Evolutionary conservation across 2,888 invertebrate genomes (phyloP).

Genomic region (Trypoxylon attenuatum): DNA sequence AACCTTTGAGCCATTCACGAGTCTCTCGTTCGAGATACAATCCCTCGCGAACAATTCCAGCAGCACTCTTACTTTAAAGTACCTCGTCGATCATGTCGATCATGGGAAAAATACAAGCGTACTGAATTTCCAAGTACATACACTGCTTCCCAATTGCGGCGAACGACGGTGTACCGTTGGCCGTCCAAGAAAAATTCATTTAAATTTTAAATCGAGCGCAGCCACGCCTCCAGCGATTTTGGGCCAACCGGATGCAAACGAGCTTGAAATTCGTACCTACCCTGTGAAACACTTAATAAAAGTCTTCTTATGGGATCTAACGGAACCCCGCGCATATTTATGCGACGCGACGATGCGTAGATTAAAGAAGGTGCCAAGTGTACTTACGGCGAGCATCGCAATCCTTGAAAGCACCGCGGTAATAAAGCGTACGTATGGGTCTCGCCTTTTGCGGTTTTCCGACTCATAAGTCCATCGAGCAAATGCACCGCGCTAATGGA

Average conservation of each 20-base stretch:
- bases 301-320: too few species aligned
- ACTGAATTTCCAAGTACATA: too few species aligned
- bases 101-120: too few species aligned
- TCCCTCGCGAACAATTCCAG: too few species aligned
- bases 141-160: too few species aligned
- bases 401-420: constrained; percentile 33
- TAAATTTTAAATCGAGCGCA: constrained; percentile 3
- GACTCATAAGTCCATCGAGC: constrained; percentile 5
- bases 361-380: constrained; percentile 40
- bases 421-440: constrained; percentile 30
- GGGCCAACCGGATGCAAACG: not conserved
- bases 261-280: not conserved
- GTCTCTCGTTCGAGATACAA: too few species aligned
- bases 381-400: constrained; percentile 44
- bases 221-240: not conserved
- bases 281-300: too few species aligned
- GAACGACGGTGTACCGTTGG: not conserved
- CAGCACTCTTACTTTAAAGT: too few species aligned
- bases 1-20: too few species aligned
- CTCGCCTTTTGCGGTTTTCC: constrained; percentile 12
- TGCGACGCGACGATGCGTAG: too few species aligned
- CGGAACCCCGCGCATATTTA: too few species aligned
- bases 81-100: too few species aligned
- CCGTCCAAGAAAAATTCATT: not conserved
- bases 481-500: constrained; percentile 10